Conservation (phyloP, 2,888 invertebrate genomes). For the Leptarthrus brevirostris region DNA sequence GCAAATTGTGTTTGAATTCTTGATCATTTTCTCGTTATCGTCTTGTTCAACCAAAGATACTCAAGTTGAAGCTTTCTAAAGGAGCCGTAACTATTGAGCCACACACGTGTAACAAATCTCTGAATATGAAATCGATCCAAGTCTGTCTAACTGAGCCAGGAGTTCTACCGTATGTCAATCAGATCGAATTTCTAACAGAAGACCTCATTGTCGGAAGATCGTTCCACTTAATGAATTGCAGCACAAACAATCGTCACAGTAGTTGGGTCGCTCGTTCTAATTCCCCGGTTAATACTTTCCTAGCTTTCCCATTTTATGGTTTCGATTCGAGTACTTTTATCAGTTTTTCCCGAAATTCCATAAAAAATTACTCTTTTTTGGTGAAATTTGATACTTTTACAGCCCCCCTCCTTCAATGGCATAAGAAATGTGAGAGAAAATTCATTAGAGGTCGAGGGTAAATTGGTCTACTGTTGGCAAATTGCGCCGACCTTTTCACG, state of each 20-base stretch:
- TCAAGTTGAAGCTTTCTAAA: no score
- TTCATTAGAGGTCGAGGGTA: slow-evolving; percentile 46
- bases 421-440: slow-evolving; percentile 6
- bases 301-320: slow-evolving; percentile 14
- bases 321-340: neutral
- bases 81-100: no score
- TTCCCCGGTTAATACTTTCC: slow-evolving; percentile 7
- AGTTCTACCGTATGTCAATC: slow-evolving; percentile 32
- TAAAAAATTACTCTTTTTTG: slow-evolving; percentile 16
- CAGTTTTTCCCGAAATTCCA: slow-evolving; percentile 13
- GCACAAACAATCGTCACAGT: slow-evolving; percentile 20
- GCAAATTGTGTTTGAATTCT: no score
- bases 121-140: neutral
- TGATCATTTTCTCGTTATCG: no score
- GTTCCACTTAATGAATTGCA: slow-evolving; percentile 30
- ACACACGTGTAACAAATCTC: slow-evolving; percentile 3
- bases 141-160: neutral
- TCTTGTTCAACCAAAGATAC: no score
- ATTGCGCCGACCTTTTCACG: slow-evolving; percentile 49
- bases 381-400: slow-evolving; percentile 39
- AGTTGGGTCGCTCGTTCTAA: neutral
- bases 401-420: neutral
- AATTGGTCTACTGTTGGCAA: slow-evolving; percentile 47
- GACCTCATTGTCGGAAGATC: slow-evolving; percentile 39
- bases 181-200: slow-evolving; percentile 34